These are phyloP conservation scores for Coelogynopora nodosa DNA, from an alignment of 2,888 invertebrate genomes.

Conservation along the genomic window DNA sequence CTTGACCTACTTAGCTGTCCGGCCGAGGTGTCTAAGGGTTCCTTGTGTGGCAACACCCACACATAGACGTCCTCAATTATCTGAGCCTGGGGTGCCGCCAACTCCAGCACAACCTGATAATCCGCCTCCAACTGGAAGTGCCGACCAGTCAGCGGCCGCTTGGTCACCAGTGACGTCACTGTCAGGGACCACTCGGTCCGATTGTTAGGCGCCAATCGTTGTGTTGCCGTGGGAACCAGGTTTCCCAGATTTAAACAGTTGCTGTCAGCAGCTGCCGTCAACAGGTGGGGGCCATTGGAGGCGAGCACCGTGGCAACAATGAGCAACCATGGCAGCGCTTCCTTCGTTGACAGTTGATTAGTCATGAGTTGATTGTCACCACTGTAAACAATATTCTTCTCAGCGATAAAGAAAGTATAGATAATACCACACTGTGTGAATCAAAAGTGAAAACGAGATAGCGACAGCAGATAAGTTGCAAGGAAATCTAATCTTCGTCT, in stretches of 20 bases:
- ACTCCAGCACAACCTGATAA: neutral
- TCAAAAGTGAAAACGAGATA: neutral
- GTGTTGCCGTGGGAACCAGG: neutral
- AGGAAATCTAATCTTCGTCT: neutral
- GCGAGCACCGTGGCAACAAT: too few relatives aligned
- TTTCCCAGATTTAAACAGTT: neutral
- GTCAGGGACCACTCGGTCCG: neutral
- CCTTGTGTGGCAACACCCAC: neutral
- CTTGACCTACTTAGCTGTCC: neutral
- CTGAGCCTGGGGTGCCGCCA: neutral
- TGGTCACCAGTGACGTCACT: neutral
- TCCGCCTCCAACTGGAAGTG: neutral
- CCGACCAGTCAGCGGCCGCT: neutral
- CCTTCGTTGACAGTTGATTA: too few relatives aligned
- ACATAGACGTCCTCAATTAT: neutral
- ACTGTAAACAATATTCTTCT: too few relatives aligned
- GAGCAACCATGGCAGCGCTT: neutral
- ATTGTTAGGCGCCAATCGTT: neutral
- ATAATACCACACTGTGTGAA: neutral
- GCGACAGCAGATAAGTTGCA: neutral
- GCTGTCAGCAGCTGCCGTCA: neutral
- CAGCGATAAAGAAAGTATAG: too few relatives aligned
- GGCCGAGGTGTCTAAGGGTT: neutral
- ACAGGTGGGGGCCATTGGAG: too few relatives aligned
- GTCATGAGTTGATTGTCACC: too few relatives aligned